Conservation (phyloP, 1,140 invertebrate genomes). For the Drosophila tsacasi region DNA sequence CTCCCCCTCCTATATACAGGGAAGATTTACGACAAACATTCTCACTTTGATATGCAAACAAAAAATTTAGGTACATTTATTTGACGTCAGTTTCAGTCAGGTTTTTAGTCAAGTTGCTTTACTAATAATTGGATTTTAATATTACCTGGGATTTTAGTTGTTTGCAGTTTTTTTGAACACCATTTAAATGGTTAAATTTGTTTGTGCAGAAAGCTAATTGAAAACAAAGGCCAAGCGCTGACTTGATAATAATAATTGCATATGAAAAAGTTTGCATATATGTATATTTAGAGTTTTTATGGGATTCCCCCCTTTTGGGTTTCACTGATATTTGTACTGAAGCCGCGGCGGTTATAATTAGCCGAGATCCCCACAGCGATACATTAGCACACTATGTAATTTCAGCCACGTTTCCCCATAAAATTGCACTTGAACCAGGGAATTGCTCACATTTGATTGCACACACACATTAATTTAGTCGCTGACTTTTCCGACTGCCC, state of each 20-base stretch:
- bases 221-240: not conserved
- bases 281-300: not conserved
- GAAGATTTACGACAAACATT: too few relatives aligned
- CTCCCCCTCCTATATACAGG: too few relatives aligned
- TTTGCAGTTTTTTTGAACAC: not conserved
- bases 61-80: slow-evolving; percentile 4
- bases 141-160: not conserved
- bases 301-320: not conserved
- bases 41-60: not conserved
- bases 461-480: slow-evolving; percentile 63
- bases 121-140: slow-evolving; percentile 23
- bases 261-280: not conserved
- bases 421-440: slow-evolving; percentile 46
- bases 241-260: not conserved
- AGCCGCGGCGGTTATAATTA: slow-evolving; percentile 28
- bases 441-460: slow-evolving; percentile 71
- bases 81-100: not conserved
- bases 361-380: slow-evolving; percentile 17
- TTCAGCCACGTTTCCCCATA: slow-evolving; percentile 20
- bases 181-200: not conserved
- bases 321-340: not conserved
- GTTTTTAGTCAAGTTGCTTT: not conserved
- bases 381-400: slow-evolving; percentile 32
- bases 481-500: slow-evolving; percentile 36
- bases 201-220: slow-evolving; percentile 5